Evolutionary conservation across 2,797 vertebrate genomes (phyloP).

Genomic region (Eospalax fontanierii): DNA sequence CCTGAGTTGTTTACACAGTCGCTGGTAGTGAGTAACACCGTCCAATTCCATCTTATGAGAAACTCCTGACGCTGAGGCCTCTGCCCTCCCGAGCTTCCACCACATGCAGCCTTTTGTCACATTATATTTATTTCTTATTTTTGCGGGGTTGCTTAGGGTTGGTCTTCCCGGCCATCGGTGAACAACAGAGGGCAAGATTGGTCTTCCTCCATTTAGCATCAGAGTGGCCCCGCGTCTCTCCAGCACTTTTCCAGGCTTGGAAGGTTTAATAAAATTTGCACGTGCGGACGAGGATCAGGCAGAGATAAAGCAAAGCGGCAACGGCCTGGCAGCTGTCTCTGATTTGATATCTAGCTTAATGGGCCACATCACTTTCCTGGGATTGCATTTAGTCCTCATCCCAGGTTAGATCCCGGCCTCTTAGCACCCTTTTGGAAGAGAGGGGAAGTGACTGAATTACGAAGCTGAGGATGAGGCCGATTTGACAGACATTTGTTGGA

Average conservation of each 20-base stretch:
- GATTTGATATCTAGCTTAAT: background rate
- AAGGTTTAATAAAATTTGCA: background rate
- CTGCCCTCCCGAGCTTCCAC: too few relatives aligned
- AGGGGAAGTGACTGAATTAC: background rate
- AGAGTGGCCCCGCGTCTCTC: background rate
- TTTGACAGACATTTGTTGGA: background rate
- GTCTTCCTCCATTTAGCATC: background rate
- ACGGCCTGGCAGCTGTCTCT: background rate
- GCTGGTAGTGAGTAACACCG: background rate
- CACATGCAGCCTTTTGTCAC: too few relatives aligned
- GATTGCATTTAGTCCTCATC: background rate
- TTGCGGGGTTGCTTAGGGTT: background rate
- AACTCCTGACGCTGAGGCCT: background rate
- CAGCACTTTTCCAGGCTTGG: background rate
- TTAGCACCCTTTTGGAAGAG: background rate
- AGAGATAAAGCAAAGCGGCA: background rate
- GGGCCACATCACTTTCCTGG: background rate
- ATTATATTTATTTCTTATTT: too few relatives aligned
- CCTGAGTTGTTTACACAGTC: background rate
- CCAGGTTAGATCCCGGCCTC: background rate
- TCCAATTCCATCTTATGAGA: conserved; percentile 11
- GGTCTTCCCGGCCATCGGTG: background rate
- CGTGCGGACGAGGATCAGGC: background rate
- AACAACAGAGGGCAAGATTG: background rate
- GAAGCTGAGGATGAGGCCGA: background rate